Conservation (phyloP, 2,113 vertebrate genomes). For the Procavia capensis region DNA sequence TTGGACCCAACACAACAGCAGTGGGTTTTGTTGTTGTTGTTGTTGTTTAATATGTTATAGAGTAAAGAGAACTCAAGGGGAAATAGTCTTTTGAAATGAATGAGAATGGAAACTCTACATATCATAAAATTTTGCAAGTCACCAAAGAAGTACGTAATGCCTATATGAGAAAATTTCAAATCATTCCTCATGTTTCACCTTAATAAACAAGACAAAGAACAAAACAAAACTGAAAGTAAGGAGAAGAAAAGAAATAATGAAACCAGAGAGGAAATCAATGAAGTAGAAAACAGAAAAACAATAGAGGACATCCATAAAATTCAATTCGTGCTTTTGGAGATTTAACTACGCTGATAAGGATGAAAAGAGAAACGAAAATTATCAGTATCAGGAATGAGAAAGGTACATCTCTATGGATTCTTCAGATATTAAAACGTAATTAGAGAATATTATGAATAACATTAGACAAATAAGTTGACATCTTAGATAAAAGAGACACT, state of each 20-base stretch:
- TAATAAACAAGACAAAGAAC: not conserved
- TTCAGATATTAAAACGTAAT: not conserved
- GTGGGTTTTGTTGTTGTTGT: too few relatives aligned
- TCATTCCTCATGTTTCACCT: not conserved
- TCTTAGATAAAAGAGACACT: not conserved
- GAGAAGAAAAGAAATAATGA: not conserved
- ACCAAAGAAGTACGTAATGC: not conserved
- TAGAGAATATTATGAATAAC: not conserved
- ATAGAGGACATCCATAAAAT: not conserved
- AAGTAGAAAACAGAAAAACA: not conserved
- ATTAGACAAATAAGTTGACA: not conserved
- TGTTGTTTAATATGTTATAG: not conserved
- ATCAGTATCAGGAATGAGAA: not conserved
- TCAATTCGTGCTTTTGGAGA: not conserved
- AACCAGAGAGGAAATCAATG: not conserved
- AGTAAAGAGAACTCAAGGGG: not conserved
- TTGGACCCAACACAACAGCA: too few relatives aligned
- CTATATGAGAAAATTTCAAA: not conserved
- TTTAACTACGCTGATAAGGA: not conserved
- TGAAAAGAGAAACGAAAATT: not conserved
- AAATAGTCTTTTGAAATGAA: not conserved
- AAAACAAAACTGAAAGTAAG: not conserved
- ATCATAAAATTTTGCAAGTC: not conserved
- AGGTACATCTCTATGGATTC: not conserved
- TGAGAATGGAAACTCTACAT: not conserved